phyloP scores from a whole-genome alignment of 2,113 vertebrate genomes.

The Apus apus region DNA sequence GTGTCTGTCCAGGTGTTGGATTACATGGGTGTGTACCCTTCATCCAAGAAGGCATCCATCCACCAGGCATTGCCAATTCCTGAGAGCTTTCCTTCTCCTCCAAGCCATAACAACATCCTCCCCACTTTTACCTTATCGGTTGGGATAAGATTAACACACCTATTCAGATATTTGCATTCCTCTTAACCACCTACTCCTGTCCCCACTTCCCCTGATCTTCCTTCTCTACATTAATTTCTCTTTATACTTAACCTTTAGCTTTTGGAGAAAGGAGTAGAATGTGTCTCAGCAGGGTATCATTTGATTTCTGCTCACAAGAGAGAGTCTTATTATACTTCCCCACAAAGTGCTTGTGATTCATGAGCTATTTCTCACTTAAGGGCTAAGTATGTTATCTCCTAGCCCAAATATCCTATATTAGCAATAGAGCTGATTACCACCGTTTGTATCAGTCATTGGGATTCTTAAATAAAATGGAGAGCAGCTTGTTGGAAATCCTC shows the following conservation, averaged over 20 bases:
- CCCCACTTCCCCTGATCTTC: neutral
- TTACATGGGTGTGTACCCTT: neutral
- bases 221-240: conserved; percentile 44
- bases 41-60: neutral
- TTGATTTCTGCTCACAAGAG: conserved; percentile 38
- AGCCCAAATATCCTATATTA: conserved; percentile 36
- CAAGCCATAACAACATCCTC: neutral
- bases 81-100: neutral
- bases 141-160: neutral
- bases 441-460: conserved; percentile 37
- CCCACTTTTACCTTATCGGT: neutral
- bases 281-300: conserved; percentile 37
- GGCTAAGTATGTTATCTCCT: conserved; percentile 57
- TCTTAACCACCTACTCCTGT: neutral
- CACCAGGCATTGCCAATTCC: neutral
- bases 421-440: conserved; percentile 16
- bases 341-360: conserved; percentile 52
- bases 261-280: conserved; percentile 45
- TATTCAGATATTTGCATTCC: neutral
- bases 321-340: neutral
- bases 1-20: neutral
- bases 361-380: conserved; percentile 54
- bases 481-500: conserved; percentile 56
- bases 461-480: conserved; percentile 65
- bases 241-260: conserved; percentile 65